A percentile compares a stretch with the other conserved stretches of the same genome.
These are phyloP conservation scores for Hyperopisus bebe DNA, from an alignment of 2,113 vertebrate genomes.

Conservation along the genomic window DNA sequence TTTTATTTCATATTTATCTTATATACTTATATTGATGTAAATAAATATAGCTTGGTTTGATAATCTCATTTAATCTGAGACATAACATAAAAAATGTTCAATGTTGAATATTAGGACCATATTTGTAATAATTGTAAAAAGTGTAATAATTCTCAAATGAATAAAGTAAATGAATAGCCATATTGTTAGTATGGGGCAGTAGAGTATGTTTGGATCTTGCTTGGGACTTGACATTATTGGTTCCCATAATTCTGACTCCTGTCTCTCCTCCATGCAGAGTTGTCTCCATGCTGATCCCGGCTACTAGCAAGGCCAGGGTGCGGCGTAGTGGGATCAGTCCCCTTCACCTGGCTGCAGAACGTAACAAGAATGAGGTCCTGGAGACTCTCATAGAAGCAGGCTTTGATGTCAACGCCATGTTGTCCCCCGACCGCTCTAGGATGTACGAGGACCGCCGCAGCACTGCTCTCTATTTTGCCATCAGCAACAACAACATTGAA, in stretches of 20 bases:
- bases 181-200: background rate
- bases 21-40: background rate
- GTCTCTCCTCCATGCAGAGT: slow-evolving; percentile 58
- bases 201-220: background rate
- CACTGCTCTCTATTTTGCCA: slow-evolving; percentile 76
- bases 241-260: background rate
- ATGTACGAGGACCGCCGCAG: slow-evolving; percentile 84
- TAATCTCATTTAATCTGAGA: background rate
- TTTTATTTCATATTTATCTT: background rate
- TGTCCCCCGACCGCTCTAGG: slow-evolving; percentile 69
- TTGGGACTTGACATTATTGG: background rate
- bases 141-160: background rate
- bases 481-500: slow-evolving; percentile 74
- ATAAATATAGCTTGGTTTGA: background rate
- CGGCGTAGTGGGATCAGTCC: slow-evolving; percentile 82
- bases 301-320: slow-evolving; percentile 72
- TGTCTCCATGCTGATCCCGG: slow-evolving; percentile 74
- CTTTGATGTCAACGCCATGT: slow-evolving; percentile 76
- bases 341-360: slow-evolving; percentile 80
- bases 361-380: slow-evolving; percentile 71
- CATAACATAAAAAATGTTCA: background rate
- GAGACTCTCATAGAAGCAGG: slow-evolving; percentile 73
- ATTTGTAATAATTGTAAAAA: too few relatives aligned
- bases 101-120: background rate
- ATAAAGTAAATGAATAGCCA: background rate